Evolutionary conservation across 2,113 vertebrate species (phyloP).

Genomic region (Cyprinus carpio): DNA sequence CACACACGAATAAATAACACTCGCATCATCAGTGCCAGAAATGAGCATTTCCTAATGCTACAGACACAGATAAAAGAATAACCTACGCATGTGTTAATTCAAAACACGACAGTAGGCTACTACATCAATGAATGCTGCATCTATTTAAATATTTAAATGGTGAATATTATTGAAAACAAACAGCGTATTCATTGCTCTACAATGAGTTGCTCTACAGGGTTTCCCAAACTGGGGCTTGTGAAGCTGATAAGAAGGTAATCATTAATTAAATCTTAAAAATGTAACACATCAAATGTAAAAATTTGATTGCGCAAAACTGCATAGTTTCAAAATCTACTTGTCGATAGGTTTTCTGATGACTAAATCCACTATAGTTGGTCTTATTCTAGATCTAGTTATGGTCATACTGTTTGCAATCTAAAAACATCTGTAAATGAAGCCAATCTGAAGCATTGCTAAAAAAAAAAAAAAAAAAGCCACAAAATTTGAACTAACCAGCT

Average conservation of each 20-base stretch:
- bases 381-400: neutral
- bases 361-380: neutral
- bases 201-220: neutral
- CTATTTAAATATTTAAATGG: neutral
- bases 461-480: too few species aligned
- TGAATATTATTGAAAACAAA: neutral
- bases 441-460: too few species aligned
- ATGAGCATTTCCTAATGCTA: neutral
- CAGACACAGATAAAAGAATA: neutral
- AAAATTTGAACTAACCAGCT: too few species aligned
- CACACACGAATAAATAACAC: conserved; percentile 17
- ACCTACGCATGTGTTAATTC: neutral
- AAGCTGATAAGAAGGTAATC: neutral
- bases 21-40: neutral
- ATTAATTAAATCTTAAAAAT: neutral
- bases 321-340: neutral
- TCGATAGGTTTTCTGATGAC: neutral
- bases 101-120: neutral
- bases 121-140: neutral
- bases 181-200: too few species aligned
- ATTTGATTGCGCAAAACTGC: neutral
- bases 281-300: neutral
- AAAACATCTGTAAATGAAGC: too few species aligned
- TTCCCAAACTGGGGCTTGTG: neutral
- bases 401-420: too few species aligned